Conservation (phyloP, 2,797 vertebrate species). For the Discoglossus pictus region DNA sequence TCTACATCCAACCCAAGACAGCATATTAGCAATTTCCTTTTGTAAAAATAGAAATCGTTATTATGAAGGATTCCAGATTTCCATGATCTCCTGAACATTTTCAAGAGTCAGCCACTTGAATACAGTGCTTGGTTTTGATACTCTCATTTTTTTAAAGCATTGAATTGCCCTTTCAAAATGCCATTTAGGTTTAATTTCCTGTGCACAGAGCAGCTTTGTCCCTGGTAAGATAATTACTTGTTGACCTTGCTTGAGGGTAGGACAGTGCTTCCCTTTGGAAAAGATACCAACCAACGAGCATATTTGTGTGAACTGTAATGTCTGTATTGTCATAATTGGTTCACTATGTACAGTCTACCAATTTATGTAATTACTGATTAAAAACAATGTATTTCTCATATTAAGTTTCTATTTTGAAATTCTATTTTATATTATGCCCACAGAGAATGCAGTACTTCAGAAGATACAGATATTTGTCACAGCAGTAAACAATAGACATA, state of each 20-base stretch:
- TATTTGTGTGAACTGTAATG: slow-evolving; percentile 56
- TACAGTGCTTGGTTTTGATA: slow-evolving; percentile 56
- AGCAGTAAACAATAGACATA: no score
- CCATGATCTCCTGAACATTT: not conserved
- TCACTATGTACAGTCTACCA: no score
- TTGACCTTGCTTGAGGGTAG: slow-evolving; percentile 68
- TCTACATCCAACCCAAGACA: no score
- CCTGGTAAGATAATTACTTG: slow-evolving; percentile 70
- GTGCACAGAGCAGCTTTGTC: slow-evolving; percentile 67
- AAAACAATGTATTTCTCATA: no score
- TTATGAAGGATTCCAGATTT: not conserved
- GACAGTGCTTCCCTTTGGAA: slow-evolving; percentile 64
- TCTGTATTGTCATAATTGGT: no score
- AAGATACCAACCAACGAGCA: slow-evolving; percentile 68
- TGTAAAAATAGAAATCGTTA: no score
- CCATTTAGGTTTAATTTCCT: slow-evolving; percentile 69
- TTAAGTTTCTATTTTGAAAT: no score
- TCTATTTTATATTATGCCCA: no score
- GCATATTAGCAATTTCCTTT: no score
- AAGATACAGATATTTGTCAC: no score
- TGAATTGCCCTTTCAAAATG: slow-evolving; percentile 59
- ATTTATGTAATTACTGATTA: no score
- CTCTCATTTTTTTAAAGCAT: slow-evolving; percentile 62
- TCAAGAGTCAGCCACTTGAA: slow-evolving; percentile 32
- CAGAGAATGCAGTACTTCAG: no score